Evolutionary conservation across 1,140 invertebrate species (phyloP), one percentile per base, ranked within the genome.

Genomic region (Ericerus pela): DNA sequence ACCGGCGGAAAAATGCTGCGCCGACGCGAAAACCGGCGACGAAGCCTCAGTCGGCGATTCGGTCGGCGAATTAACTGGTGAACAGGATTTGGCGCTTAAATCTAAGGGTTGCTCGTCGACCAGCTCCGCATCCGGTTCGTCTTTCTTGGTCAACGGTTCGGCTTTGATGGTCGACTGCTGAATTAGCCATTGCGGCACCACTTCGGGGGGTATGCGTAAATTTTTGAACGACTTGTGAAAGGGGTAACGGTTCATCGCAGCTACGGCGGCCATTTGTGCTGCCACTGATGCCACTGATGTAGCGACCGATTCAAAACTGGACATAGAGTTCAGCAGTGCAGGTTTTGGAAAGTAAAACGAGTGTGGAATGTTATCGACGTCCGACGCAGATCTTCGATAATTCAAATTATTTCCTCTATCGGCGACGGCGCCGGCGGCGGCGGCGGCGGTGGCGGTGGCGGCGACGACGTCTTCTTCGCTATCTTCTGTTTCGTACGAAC

Each of bases 101-200:
- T 86, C 84, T 60, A 86, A 74, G 22, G 84, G 84, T 69, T 84
- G 80, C 65, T 84, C 82, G 60, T 72, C 72, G 41, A 70, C 70
- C 59, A 69, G 66, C 72, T 70, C 59, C 68, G 66, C 51, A 65
- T 62, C 51, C 75, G 75, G 20, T 76, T 72, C 56, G 70, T 70
- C 63, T 70, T 71, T 56, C 73, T 68, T 59, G 70, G 64, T 57
- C 66, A 67, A 64, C 67, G 67, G n/a, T n/a, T 53, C 16, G 24
- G n/a, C 1, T 53, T 58, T 26, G 33, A 22, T 31, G 24, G 52
- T 22, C 11, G 56, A 59, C 8, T 53, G 58, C 31, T 60, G 27
- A 12, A 38, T 11, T 24, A 24, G 12, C 51, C 16, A 51, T 18
- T 18, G 22, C 30, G 29, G 29, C 41, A 58, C 0, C 57, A 54